phyloP scores from a whole-genome alignment of 2,888 invertebrate genomes.

The Physocephala rufipes region DNA sequence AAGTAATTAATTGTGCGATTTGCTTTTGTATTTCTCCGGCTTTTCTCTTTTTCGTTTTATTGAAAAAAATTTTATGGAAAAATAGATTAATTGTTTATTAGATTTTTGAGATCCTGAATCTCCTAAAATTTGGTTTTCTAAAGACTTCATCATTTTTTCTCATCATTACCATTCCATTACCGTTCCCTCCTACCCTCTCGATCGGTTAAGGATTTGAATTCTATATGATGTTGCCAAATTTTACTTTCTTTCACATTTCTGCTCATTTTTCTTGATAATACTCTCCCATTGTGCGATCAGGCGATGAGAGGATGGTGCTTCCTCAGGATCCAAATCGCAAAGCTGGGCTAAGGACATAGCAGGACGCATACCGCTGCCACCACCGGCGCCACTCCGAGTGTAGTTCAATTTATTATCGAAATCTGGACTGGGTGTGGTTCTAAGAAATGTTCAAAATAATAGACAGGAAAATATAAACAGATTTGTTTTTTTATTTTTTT shows the following conservation, averaged over 20 bases:
- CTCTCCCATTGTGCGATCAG: slow-evolving; percentile 86
- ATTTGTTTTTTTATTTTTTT: too few relatives aligned
- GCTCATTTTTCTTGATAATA: slow-evolving; percentile 71
- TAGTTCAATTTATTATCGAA: slow-evolving; percentile 44
- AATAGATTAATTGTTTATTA: not conserved
- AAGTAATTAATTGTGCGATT: slow-evolving; percentile 6
- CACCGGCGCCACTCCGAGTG: slow-evolving; percentile 60
- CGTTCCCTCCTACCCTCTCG: not conserved
- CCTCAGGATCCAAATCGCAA: slow-evolving; percentile 73
- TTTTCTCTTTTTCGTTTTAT: slow-evolving; percentile 4
- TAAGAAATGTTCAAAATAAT: slow-evolving; percentile 38
- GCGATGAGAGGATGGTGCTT: slow-evolving; percentile 75
- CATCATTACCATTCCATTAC: too few relatives aligned
- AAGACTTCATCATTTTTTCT: not conserved
- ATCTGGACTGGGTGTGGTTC: slow-evolving; percentile 57
- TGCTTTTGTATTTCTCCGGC: not conserved
- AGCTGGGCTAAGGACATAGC: slow-evolving; percentile 76
- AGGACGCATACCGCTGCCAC: slow-evolving; percentile 70
- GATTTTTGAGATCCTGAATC: not conserved
- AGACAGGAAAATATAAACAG: too few relatives aligned
- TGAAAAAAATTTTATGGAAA: not conserved
- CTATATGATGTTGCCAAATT: not conserved
- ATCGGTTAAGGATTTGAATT: not conserved
- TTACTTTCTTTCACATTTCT: slow-evolving; percentile 37
- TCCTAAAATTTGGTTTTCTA: slow-evolving; percentile 15